Conservation (phyloP, 1,140 invertebrate species). For the Bathynomus jamesi region DNA sequence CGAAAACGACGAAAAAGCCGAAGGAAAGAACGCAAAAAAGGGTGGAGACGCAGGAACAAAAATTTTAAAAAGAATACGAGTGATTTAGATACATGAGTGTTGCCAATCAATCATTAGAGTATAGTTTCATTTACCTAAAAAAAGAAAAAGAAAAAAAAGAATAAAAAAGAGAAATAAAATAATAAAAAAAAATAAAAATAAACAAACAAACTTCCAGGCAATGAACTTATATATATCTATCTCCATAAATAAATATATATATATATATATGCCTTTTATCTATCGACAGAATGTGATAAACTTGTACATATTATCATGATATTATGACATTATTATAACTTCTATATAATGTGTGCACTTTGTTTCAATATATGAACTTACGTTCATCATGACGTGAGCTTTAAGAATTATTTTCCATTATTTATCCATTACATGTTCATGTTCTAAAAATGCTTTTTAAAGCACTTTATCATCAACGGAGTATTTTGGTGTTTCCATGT, state of each 20-base stretch:
- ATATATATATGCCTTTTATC: slow-evolving; percentile 20
- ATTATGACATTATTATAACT: not conserved
- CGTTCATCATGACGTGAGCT: too few relatives aligned
- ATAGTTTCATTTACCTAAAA: too few relatives aligned
- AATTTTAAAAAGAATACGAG: slow-evolving; percentile 5
- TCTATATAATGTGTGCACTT: too few relatives aligned
- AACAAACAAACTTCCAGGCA: slow-evolving; percentile 29
- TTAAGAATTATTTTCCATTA: too few relatives aligned
- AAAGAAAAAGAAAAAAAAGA: too few relatives aligned
- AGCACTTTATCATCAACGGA: too few relatives aligned
- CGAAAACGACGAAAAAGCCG: slow-evolving; percentile 35
- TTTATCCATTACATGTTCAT: too few relatives aligned
- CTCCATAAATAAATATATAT: too few relatives aligned
- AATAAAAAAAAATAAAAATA: not conserved
- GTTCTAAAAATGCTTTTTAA: too few relatives aligned
- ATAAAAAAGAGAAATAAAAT: not conserved
- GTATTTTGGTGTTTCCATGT: too few relatives aligned
- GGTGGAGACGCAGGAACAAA: slow-evolving; percentile 31
- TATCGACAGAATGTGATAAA: slow-evolving; percentile 35
- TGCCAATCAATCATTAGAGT: slow-evolving; percentile 9
- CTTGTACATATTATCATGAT: slow-evolving; percentile 22
- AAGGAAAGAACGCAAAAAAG: slow-evolving; percentile 32
- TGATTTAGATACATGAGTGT: slow-evolving; percentile 7
- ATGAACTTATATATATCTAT: slow-evolving; percentile 23
- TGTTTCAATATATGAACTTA: too few relatives aligned